These are phyloP conservation scores for Larimichthys crocea DNA, from an alignment of 2,113 vertebrate genomes.

Conservation along the genomic window DNA sequence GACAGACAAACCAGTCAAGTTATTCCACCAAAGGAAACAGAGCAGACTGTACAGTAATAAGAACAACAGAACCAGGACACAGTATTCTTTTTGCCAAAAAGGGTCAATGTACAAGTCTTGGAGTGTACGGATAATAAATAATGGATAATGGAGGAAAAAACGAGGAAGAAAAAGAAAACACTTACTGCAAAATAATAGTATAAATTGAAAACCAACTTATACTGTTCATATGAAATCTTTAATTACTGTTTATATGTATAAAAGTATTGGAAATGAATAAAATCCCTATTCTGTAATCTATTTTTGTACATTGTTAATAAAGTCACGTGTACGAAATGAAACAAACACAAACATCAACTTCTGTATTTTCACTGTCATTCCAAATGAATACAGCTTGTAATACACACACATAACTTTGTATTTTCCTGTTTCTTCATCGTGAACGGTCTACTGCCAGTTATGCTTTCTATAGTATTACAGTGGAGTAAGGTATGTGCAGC, in stretches of 20 bases:
- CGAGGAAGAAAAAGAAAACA: background rate
- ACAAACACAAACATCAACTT: background rate
- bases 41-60: background rate
- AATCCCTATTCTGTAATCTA: background rate
- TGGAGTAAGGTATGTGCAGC: background rate
- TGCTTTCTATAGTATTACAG: background rate
- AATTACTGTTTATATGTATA: background rate
- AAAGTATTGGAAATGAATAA: background rate
- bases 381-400: too few species aligned
- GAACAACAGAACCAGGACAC: background rate
- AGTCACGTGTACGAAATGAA: background rate
- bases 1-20: constrained; percentile 32
- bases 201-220: background rate
- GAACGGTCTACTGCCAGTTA: too few species aligned
- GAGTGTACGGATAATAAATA: too few species aligned
- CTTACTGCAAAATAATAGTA: background rate
- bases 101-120: background rate
- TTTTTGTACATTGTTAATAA: background rate
- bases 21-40: constrained; percentile 10
- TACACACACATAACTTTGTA: background rate
- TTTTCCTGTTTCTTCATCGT: too few species aligned
- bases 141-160: too few species aligned
- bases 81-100: background rate
- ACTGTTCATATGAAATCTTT: background rate
- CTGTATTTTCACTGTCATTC: background rate